Percentiles rank a stretch among this genome's conserved stretches.
These are phyloP conservation scores for Apostichopus californicus DNA, from an alignment of 35 echinoderm and acorn worm genomes.

Conservation along the genomic window DNA sequence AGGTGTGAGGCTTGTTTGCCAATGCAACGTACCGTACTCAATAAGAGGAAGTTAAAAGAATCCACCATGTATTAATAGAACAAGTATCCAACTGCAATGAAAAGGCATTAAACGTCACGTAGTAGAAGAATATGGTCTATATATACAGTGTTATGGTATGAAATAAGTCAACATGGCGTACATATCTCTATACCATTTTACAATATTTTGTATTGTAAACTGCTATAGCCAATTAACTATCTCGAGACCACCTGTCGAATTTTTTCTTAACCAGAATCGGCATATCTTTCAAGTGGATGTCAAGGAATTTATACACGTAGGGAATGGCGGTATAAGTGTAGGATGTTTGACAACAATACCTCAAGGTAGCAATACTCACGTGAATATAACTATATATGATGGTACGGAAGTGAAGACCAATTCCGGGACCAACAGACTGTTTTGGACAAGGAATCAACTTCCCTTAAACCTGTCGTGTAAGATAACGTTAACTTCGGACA, in stretches of 20 bases:
- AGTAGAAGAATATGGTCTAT: not conserved
- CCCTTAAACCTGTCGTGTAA: not conserved
- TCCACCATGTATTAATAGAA: no score
- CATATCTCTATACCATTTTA: not conserved
- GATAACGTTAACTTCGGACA: not conserved
- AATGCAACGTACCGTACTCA: no score
- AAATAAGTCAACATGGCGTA: not conserved
- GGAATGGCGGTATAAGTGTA: not conserved
- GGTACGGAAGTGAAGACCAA: not conserved
- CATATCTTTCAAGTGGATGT: not conserved
- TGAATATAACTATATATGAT: not conserved
- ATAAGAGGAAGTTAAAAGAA: no score
- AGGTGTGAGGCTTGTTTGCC: no score
- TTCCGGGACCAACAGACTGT: not conserved
- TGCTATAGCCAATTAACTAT: not conserved
- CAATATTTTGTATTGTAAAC: not conserved
- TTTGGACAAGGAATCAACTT: not conserved
- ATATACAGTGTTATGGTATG: no score
- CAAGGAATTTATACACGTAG: not conserved
- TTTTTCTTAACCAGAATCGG: not conserved
- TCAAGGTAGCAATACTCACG: not conserved
- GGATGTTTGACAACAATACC: not conserved
- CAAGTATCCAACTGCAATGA: not conserved
- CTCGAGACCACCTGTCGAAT: not conserved
- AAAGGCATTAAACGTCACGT: not conserved